Base-by-base conservation (phyloP, 2,797 vertebrate genomes). In the Alosa sapidissima region DNA sequence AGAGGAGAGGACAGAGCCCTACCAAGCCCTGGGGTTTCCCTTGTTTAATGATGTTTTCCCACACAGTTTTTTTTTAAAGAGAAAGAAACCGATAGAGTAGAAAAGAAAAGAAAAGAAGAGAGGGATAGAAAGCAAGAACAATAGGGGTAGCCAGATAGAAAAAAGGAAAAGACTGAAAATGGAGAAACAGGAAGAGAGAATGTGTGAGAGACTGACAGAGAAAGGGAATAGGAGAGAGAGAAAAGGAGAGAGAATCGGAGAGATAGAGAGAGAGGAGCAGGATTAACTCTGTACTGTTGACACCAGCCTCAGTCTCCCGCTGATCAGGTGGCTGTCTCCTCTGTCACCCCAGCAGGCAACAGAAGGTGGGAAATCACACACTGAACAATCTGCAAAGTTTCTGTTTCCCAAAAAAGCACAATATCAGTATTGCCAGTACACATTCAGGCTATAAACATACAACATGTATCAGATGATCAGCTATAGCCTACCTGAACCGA, bases 261-360 rank as follows among this genome's bases (percentile, higher is more conserved):
- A 58, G 72, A 78, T 14, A 8, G 72, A 47, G 72, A 78, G 33
- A 75, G 36, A 41, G 16, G 33, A 75, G 36, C 41, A 2, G 72
- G 36, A 78, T 78, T 78, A 78, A 78, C 72, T 78, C 72, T 45
- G 36, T 41, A 21, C 36, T 78, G 72, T 78, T 78, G 41, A 45
- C 72, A 78, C 41, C 36, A 45, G 36, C 41, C 41, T 47, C 72
- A 21, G 36, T 9, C 72, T 78, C 72, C 72, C 41, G 41, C 72
- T 78, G 72, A 78, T 78, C 72, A 78, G 72, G 72, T 78, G 41
- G 72, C 72, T 78, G 72, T 47, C 72, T 78, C 41, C n/a, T 45
- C 72, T 78, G 72, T 47, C 72, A 78, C 72, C 41, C 72, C 72
- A 78, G 72, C 72, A 47, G 36, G 72, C 41, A 8, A 78, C 36